Base-by-base conservation (phyloP, 1,140 invertebrate species). In the Ceratina calcarata region DNA sequence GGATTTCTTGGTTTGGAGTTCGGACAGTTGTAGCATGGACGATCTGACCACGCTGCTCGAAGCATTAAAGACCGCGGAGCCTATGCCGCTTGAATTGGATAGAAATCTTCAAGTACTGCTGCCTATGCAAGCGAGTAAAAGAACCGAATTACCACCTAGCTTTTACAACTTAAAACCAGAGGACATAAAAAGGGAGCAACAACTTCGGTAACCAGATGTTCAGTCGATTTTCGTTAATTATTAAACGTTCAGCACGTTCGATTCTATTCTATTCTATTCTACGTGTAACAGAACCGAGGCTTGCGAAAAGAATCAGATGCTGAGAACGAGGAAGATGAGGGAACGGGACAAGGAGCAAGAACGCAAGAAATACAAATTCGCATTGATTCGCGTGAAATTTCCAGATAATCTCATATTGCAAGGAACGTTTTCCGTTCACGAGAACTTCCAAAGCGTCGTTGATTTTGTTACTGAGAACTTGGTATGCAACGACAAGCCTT, bases 321-420 rank as follows among this genome's bases (percentile, higher is more conserved):
- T 99, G 2, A 93, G 97, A 72, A 99, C 98, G 0, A 98, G 98
- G 93, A 97, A 97, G 0, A 98, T 99, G 97, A 91, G 98, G 16
- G 98, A 99, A 91, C 96, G 96, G 86, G 96, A 98, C 66, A 97
- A 98, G 90, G 89, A 95, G 76, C 92, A 95, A 69, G 96, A 96
- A 88, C 94, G 96, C 85, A 94, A 95, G 72, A 96, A 96, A 91
- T 99, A 99, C 90, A 96, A 96, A 86, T 99, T 96, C 89, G 95
- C 96, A 8, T 92, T 98, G 2, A 96, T 99, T 64, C 92, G 98
- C 82, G 94, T 99, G 75, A 94, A 96, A 67, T 98, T 99, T 91
- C 98, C 98, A 0, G 97, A 99, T 94, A 96, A 96, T 12, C 94
- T 97, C 76, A 94, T 97, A 73, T 91, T 98, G 66, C 97, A 97